A percentile compares a stretch with the other conserved stretches of the same genome.
phyloP scores from a whole-genome alignment of 1,140 invertebrate genomes.

The Drosophila sproati region DNA sequence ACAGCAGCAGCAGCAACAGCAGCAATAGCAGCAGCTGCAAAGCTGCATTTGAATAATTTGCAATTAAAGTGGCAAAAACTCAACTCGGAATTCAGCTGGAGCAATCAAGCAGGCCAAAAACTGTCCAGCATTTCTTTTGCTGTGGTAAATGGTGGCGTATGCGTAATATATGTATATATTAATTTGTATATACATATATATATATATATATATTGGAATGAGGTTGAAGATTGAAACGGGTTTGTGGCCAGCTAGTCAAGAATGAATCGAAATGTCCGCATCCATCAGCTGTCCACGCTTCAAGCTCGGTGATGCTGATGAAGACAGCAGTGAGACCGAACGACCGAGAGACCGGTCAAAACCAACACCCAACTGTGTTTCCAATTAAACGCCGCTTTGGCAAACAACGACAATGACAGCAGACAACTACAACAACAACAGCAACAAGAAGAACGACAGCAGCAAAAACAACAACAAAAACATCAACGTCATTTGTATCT shows the following conservation, averaged over 20 bases:
- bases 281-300: constrained; percentile 75
- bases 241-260: constrained; percentile 39
- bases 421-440: constrained; percentile 11
- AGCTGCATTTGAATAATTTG: constrained; percentile 77
- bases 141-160: constrained; percentile 55
- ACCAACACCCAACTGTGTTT: constrained; percentile 80
- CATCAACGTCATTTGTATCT: constrained; percentile 52
- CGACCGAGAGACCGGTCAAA: constrained; percentile 60
- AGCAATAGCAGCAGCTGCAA: constrained; percentile 40
- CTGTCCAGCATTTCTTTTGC: constrained; percentile 44
- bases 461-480: constrained; percentile 23
- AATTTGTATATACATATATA: background rate
- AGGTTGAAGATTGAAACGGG: constrained; percentile 33
- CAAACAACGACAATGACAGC: constrained; percentile 56
- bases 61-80: constrained; percentile 67
- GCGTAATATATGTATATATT: constrained; percentile 68
- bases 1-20: constrained; percentile 63
- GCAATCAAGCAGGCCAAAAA: constrained; percentile 30
- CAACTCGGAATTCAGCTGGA: constrained; percentile 52
- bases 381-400: constrained; percentile 78
- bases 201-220: background rate
- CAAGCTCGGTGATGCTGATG: constrained; percentile 55
- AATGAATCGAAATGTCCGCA: constrained; percentile 68
- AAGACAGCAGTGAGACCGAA: constrained; percentile 57
- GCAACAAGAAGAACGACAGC: constrained; percentile 25